Evolutionary conservation across 23 tunicate genomes (phyloP).

Genomic region (Trididemnum miniatum): DNA sequence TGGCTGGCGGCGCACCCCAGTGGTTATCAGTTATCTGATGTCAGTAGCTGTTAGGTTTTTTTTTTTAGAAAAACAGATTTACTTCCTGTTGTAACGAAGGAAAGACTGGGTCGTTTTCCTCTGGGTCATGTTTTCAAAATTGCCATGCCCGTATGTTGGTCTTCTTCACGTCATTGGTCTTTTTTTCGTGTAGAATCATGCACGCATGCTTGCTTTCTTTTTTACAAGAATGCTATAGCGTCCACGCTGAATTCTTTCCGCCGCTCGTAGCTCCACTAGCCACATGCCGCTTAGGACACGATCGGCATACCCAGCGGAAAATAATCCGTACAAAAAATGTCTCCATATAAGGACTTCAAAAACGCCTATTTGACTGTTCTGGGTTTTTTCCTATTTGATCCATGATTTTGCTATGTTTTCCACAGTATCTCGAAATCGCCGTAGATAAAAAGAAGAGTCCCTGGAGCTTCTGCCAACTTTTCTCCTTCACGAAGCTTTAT

Average conservation of each 20-base stretch:
- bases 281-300: not conserved
- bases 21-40: not conserved
- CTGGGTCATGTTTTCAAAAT: not conserved
- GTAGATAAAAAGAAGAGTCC: not conserved
- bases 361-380: no score
- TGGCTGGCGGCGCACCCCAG: not conserved
- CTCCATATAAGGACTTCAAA: not conserved
- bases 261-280: not conserved
- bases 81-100: not conserved
- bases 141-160: not conserved
- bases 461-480: not conserved
- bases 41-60: not conserved
- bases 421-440: not conserved
- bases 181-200: not conserved
- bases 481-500: not conserved
- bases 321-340: not conserved
- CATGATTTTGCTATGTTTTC: no score
- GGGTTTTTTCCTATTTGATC: not conserved
- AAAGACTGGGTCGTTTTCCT: not conserved
- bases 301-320: not conserved
- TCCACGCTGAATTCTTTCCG: not conserved
- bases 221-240: not conserved
- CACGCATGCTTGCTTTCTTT: not conserved
- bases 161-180: not conserved
- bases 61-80: no score